These are phyloP conservation scores for Indicator indicator DNA, from an alignment of 2,113 vertebrate species.

Conservation along the genomic window DNA sequence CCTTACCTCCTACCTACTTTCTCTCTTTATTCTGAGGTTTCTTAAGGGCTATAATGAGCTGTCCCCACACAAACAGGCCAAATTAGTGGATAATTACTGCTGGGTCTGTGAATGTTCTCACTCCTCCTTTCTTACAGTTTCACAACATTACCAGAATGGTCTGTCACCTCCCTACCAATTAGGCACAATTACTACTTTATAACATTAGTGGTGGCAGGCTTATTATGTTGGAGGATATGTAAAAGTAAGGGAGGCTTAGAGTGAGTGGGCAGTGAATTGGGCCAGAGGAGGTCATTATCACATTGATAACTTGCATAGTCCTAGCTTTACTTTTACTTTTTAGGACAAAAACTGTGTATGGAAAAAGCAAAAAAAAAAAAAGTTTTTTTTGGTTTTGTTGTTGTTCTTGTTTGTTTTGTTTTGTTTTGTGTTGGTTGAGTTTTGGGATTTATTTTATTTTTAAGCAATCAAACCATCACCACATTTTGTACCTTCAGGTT, in stretches of 20 bases:
- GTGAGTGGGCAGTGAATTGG: conserved; percentile 60
- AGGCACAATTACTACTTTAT: conserved; percentile 97
- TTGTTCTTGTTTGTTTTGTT: not conserved
- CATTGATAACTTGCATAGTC: conserved; percentile 56
- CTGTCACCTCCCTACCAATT: conserved; percentile 98
- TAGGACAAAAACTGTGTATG: not conserved
- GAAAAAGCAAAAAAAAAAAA: not conserved
- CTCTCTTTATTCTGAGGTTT: conserved; percentile 90
- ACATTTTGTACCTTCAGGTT: conserved; percentile 5
- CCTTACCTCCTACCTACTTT: conserved; percentile 96
- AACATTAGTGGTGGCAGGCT: conserved; percentile 89
- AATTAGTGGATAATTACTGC: conserved; percentile 99
- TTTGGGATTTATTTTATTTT: not conserved
- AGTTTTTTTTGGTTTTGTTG: no score
- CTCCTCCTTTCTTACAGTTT: conserved; percentile 86
- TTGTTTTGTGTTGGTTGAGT: no score
- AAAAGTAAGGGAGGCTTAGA: conserved; percentile 76
- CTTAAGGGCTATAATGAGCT: conserved; percentile 97
- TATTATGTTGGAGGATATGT: conserved; percentile 88
- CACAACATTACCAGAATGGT: conserved; percentile 91
- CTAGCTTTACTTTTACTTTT: conserved; percentile 50
- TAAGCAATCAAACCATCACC: not conserved
- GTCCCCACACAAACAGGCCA: conserved; percentile 95
- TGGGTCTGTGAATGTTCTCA: conserved; percentile 87
- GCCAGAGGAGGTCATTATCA: conserved; percentile 58